phyloP scores from a whole-genome alignment of 2,888 invertebrate genomes.

The Stramonita haemastoma region DNA sequence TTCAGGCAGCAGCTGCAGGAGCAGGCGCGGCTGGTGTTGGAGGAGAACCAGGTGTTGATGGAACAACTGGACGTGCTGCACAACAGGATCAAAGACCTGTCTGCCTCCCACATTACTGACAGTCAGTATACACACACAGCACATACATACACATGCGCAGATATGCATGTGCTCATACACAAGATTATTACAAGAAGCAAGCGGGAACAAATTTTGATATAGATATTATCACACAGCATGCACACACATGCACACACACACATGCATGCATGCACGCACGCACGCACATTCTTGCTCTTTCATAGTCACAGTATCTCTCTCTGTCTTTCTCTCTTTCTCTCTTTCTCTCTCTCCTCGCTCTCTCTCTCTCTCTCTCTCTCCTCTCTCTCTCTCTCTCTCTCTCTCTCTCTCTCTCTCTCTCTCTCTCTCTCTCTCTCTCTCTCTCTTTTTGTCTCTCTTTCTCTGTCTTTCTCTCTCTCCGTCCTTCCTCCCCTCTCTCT shows the following conservation, averaged over 20 bases:
- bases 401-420: too few species aligned
- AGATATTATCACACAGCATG: not conserved
- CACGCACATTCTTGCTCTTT: not conserved
- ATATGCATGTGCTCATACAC: not conserved
- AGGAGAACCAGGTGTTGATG: conserved; percentile 77
- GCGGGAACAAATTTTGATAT: too few species aligned
- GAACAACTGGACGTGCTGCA: conserved; percentile 75
- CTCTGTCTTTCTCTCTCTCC: too few species aligned
- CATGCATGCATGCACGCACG: not conserved
- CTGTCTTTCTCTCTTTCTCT: too few species aligned
- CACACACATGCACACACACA: not conserved
- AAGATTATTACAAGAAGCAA: not conserved
- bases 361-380: too few species aligned
- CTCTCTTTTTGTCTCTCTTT: too few species aligned
- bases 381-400: too few species aligned
- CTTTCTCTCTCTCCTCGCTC: too few species aligned
- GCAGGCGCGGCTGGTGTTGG: conserved; percentile 76
- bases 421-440: too few species aligned
- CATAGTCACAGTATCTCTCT: not conserved
- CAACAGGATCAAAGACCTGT: conserved; percentile 72
- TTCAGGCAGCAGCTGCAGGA: conserved; percentile 74
- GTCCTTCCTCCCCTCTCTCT: too few species aligned
- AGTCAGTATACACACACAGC: conserved; percentile 56
- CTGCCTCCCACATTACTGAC: conserved; percentile 71
- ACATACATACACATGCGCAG: not conserved